A percentile compares a stretch with the other conserved stretches of the same genome.
Conservation (phyloP, 2,888 invertebrate genomes). For the Archaeoteleia sp. region DNA sequence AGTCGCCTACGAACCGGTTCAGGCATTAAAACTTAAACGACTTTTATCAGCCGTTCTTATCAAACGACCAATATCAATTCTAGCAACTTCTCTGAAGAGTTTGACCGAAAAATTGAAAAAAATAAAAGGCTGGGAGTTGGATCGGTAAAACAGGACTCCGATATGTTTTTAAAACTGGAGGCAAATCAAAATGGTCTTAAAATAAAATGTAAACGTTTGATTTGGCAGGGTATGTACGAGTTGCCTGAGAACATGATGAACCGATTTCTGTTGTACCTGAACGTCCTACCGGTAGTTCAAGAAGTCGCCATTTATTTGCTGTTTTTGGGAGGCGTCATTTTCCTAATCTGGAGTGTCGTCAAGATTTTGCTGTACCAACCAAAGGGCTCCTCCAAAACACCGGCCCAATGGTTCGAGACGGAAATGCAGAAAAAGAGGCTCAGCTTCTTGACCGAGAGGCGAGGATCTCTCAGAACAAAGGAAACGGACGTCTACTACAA, state of each 20-base stretch:
- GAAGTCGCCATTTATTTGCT: conserved; percentile 77
- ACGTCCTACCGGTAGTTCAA: conserved; percentile 82
- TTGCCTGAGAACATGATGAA: conserved; percentile 80
- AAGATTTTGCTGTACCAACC: conserved; percentile 67
- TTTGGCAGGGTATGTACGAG: conserved; percentile 81
- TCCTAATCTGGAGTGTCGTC: conserved; percentile 76
- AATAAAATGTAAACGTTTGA: not conserved
- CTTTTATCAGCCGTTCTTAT: too few species aligned
- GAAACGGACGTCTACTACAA: conserved; percentile 75
- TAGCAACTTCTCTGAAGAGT: too few species aligned
- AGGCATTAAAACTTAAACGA: too few species aligned
- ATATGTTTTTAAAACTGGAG: too few species aligned
- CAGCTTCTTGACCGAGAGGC: conserved; percentile 62
- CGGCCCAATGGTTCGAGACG: conserved; percentile 63
- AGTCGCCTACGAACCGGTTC: too few species aligned
- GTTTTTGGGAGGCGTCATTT: conserved; percentile 76
- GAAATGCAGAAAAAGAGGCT: conserved; percentile 65
- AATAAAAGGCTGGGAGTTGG: too few species aligned
- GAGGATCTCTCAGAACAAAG: conserved; percentile 61
- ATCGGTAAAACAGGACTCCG: too few species aligned
- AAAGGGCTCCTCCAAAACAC: conserved; percentile 35
- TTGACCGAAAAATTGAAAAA: too few species aligned
- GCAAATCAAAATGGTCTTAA: too few species aligned
- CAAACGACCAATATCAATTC: too few species aligned
- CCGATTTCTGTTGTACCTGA: conserved; percentile 84